A percentile compares a stretch with the other conserved stretches of the same genome.
Conservation (phyloP, 2,113 vertebrate species). For the Haemorhous mexicanus region DNA sequence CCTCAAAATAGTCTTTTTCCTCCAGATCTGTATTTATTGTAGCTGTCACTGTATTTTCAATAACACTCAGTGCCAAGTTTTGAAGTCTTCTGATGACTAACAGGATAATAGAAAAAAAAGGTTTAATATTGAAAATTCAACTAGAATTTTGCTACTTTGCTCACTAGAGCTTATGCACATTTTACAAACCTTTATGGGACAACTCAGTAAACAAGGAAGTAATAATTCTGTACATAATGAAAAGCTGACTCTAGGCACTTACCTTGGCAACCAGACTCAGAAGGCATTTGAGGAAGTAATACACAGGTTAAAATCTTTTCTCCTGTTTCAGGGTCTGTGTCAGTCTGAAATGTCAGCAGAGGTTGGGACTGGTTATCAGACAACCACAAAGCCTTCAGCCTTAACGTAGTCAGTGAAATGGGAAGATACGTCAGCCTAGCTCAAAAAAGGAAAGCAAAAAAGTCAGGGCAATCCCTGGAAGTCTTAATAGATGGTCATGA, state of each 20-base stretch:
- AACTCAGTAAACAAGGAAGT: not conserved
- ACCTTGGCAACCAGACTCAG: conserved; percentile 86
- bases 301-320: conserved; percentile 98
- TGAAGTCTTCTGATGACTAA: not conserved
- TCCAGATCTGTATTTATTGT: not conserved
- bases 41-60: not conserved
- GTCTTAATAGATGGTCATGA: not conserved
- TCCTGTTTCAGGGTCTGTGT: conserved; percentile 83
- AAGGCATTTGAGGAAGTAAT: conserved; percentile 91
- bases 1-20: not conserved
- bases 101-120: not conserved
- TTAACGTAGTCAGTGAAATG: conserved; percentile 87
- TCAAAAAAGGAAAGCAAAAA: not conserved
- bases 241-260: not conserved
- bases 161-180: not conserved
- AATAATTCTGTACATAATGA: not conserved
- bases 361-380: conserved; percentile 99
- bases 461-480: not conserved
- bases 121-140: not conserved
- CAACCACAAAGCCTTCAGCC: conserved; percentile 94
- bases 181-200: not conserved
- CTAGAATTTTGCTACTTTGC: not conserved
- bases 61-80: not conserved
- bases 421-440: conserved; percentile 87
- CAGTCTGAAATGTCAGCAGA: conserved; percentile 94